phyloP scores from a whole-genome alignment of 2,888 invertebrate genomes.

The Heliconius sara region DNA sequence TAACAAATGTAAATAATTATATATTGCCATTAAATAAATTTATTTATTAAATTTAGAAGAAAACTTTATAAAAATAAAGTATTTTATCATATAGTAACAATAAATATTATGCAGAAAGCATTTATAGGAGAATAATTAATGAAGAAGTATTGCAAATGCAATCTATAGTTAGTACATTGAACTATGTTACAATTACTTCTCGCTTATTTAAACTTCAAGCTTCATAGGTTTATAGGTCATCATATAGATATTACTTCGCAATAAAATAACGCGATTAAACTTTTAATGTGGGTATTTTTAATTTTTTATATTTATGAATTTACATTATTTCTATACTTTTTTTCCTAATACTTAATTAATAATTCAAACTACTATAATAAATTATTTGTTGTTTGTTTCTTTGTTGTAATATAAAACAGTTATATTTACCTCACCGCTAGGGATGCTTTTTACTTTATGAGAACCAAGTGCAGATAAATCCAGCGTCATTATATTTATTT shows the following conservation, averaged over 20 bases:
- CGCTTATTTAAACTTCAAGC: slow-evolving; percentile 38
- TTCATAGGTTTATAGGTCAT: slow-evolving; percentile 46
- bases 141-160: slow-evolving; percentile 5
- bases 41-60: not conserved
- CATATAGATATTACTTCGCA: slow-evolving; percentile 40
- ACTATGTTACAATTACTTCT: slow-evolving; percentile 30
- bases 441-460: slow-evolving; percentile 71
- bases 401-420: no score
- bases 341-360: not conserved
- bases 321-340: not conserved
- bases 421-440: slow-evolving; percentile 67
- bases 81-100: not conserved
- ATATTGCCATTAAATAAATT: no score
- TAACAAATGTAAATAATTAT: not conserved
- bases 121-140: slow-evolving; percentile 17
- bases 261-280: slow-evolving; percentile 16
- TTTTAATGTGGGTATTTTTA: not conserved
- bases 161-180: slow-evolving; percentile 22
- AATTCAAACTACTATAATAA: not conserved
- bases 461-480: slow-evolving; percentile 67
- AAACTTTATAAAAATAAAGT: not conserved
- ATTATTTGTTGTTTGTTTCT: no score
- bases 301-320: not conserved
- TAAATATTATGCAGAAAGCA: slow-evolving; percentile 8
- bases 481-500: slow-evolving; percentile 51